These are phyloP conservation scores for Oscheius sp. DNA, from an alignment of 2,888 invertebrate species.

Conservation along the genomic window DNA sequence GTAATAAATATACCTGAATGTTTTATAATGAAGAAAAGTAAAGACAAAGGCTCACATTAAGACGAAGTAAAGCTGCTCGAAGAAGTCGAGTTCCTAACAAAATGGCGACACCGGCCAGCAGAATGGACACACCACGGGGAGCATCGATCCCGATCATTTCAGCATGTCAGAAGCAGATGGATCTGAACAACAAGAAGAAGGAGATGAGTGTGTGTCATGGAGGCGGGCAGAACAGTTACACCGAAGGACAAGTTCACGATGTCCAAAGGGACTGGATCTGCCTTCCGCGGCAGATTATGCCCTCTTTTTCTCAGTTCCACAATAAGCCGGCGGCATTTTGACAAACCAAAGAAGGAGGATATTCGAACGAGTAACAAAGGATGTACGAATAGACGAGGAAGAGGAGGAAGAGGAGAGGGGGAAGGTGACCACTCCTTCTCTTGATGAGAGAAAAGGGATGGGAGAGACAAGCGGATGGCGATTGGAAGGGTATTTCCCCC, in stretches of 20 bases:
- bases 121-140: not conserved
- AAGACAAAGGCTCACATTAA: conserved; percentile 6
- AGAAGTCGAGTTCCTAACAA: conserved; percentile 18
- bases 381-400: not conserved
- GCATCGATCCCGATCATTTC: not conserved
- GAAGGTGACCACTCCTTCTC: no score
- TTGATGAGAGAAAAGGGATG: no score
- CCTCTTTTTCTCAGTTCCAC: no score
- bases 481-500: not conserved
- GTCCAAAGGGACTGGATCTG: conserved; percentile 8
- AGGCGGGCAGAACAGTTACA: no score
- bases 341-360: no score
- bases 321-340: not conserved
- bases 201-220: no score
- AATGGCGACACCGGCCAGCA: not conserved
- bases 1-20: not conserved
- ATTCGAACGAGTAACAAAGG: not conserved
- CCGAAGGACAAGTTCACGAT: not conserved
- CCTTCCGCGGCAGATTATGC: not conserved
- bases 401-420: no score
- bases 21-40: not conserved
- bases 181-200: not conserved
- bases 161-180: conserved; percentile 18
- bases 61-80: conserved; percentile 17
- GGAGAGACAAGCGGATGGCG: no score